A percentile compares a stretch with the other conserved stretches of the same genome.
These are phyloP conservation scores for Loriculus beryllinus DNA, from an alignment of 2,797 vertebrate genomes.

Conservation along the genomic window DNA sequence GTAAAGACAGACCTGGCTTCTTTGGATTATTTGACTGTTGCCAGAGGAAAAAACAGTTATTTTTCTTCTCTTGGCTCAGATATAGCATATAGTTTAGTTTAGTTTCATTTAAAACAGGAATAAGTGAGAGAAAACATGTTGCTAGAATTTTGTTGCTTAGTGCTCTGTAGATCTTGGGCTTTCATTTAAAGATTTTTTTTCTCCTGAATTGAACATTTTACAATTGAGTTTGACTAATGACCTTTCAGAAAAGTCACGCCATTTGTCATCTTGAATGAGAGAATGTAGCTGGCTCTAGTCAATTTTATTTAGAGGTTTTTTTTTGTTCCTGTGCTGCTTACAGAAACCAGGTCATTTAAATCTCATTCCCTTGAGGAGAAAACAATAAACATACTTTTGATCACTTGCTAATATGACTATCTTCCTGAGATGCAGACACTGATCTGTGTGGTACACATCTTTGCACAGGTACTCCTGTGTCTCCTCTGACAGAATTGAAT, in stretches of 20 bases:
- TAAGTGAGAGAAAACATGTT: not conserved
- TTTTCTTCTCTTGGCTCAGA: not conserved
- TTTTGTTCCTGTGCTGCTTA: not conserved
- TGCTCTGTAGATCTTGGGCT: not conserved
- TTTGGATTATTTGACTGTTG: not conserved
- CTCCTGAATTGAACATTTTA: not conserved
- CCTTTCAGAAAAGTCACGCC: slow-evolving; percentile 25
- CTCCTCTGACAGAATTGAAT: not conserved
- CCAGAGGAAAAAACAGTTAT: not conserved
- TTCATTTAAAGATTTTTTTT: not conserved
- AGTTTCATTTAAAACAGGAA: not conserved
- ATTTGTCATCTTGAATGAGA: slow-evolving; percentile 41
- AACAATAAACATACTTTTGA: not conserved
- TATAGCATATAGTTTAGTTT: not conserved
- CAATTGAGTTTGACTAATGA: slow-evolving; percentile 49
- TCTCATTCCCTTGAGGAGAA: not conserved
- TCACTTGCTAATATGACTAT: not conserved
- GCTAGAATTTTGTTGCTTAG: not conserved
- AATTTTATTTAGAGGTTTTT: slow-evolving; percentile 51
- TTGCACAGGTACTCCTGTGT: not conserved
- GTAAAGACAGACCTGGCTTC: not conserved
- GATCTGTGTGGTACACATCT: not conserved
- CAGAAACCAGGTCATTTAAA: not conserved
- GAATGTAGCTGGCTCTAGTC: not conserved
- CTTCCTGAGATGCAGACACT: not conserved